phyloP scores from a whole-genome alignment of 2,113 vertebrate genomes.

The Actenoides lindsayi region DNA sequence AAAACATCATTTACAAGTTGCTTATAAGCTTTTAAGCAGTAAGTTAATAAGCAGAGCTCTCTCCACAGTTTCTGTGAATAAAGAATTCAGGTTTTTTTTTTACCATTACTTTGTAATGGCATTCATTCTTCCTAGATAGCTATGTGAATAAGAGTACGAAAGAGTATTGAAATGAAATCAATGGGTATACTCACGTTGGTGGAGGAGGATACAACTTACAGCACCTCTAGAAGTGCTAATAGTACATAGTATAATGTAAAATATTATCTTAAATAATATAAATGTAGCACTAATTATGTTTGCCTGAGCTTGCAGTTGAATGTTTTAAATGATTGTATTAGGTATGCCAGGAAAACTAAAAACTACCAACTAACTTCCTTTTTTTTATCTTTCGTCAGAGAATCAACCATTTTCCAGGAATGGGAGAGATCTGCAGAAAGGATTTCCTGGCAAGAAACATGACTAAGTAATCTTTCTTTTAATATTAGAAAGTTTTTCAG shows the following conservation, averaged over 20 bases:
- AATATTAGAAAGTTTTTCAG: slow-evolving; percentile 18
- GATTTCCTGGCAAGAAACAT: slow-evolving; percentile 99
- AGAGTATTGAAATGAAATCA: neutral
- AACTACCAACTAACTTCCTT: slow-evolving; percentile 64
- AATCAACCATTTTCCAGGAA: slow-evolving; percentile 99
- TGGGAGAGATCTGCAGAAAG: slow-evolving; percentile 99
- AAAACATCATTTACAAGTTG: neutral
- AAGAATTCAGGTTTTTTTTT: neutral
- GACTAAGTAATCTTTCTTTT: slow-evolving; percentile 91
- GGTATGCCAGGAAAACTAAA: neutral
- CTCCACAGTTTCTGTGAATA: neutral
- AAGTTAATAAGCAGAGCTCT: neutral
- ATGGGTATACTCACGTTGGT: neutral
- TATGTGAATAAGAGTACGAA: neutral
- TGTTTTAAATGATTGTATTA: neutral
- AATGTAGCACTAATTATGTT: neutral
- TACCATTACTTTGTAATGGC: neutral
- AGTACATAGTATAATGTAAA: neutral
- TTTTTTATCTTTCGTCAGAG: slow-evolving; percentile 84
- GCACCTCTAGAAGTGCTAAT: neutral
- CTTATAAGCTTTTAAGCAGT: neutral
- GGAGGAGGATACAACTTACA: neutral
- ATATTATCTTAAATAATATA: neutral
- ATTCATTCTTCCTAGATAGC: neutral
- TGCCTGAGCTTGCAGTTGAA: neutral